Evolutionary conservation across 2,113 vertebrate species (phyloP), one percentile per base, ranked within the genome.

Genomic region (Cathartes aura): DNA sequence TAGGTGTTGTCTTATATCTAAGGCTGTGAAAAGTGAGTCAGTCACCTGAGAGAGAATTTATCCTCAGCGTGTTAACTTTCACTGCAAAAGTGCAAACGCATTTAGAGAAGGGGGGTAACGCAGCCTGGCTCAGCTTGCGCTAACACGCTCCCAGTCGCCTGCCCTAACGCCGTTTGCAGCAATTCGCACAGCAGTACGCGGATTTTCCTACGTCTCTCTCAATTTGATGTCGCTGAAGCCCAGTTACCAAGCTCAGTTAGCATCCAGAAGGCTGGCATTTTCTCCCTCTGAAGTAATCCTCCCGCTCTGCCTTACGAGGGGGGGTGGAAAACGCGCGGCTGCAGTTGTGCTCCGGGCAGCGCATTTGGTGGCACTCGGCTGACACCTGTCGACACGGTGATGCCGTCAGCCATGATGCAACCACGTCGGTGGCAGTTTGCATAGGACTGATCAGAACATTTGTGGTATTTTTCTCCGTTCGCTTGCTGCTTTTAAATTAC

Each of bases 291-390:
- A 84, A 95, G 81, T 34, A 94, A 76, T 27, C 55, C 64, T 78
- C 43, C 62, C 8, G n/a, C 38, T 63, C 80, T 63, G 76, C 55
- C 64, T 90, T 87, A 52, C 59, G n/a, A 12, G 8, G 15, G 20
- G 76, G 71, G 42, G 43, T 34, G 70, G 62, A 15, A 73, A 74
- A 36, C 2, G 4, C 12, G 22, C 68, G 58, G 56, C 64, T 23
- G 74, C 75, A 64, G 91, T 40, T 95, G 55, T 30, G 89, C 74
- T 70, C 43, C 5, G 81, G 86, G 48, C 93, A 88, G 16, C 75
- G 53, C 62, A 6, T 91, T 78, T 16, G 67, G 92, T 75, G 84
- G 96, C 93, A 90, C 89, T 97, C 90, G 96, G 81, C 94, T 98
- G 97, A 97, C 96, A 96, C 58, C 94, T 97, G 94, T 92, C 78